Evolutionary conservation across 2,888 invertebrate genomes (phyloP), one percentile per base, ranked within the genome.

Genomic region (Polydrusus tereticollis): DNA sequence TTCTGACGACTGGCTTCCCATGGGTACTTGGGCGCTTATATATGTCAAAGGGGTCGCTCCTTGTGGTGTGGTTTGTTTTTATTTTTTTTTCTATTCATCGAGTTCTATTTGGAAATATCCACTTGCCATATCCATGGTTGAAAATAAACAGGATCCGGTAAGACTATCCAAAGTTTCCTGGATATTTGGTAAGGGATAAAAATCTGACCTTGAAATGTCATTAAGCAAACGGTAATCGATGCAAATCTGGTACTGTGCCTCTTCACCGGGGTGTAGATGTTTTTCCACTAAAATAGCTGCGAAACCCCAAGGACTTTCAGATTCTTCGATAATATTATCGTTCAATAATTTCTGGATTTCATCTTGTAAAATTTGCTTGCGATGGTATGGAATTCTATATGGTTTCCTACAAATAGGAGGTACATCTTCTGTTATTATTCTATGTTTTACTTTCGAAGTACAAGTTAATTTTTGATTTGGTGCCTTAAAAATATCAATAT

Each of bases 201-300:
- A n/a, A n/a, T n/a, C n/a, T n/a, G n/a, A n/a, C n/a, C n/a, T n/a
- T n/a, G n/a, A n/a, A n/a, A n/a, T n/a, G n/a, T n/a, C n/a, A n/a
- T n/a, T n/a, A n/a, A 12, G 12, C 16, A 43, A 38, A 18, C 73
- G 58, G 62, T 70, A 76, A 43, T 78, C 77, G 0, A 75, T 66
- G 7, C 7, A 2, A 10, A 80, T 60, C n/a, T 80, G 20, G 10
- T 29, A 75, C 45, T 72, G 76, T 1, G 66, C 36, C 0, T 63
- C 45, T 5, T 75, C 74, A 10, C 69, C 63, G 0, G 73, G 75
- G 18, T 58, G 57, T 64, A 16, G 8, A 16, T 8, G 47, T 72
- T 83, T 85, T 29, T 69, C 72, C 0, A 82, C 80, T 2, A 84
- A 26, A 0, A 83, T 80, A 4, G 81, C 77, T 0, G 83, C 83